phyloP scores from a whole-genome alignment of 2,113 vertebrate species.

The Gopherus flavomarginatus region DNA sequence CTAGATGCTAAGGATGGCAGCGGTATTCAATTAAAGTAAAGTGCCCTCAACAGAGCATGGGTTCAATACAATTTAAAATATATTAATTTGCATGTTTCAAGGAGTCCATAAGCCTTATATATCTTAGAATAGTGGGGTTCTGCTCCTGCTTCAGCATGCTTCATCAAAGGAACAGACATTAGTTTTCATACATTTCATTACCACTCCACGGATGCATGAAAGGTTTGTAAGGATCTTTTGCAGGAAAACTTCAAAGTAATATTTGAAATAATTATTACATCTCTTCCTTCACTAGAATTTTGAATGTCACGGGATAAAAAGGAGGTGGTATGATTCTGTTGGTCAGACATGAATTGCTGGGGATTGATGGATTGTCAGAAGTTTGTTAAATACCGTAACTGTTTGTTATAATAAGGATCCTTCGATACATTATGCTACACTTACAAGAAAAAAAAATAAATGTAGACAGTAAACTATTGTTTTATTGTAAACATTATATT shows the following conservation, averaged over 20 bases:
- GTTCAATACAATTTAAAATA: not conserved
- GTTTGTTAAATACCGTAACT: not conserved
- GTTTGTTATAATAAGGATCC: not conserved
- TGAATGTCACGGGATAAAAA: not conserved
- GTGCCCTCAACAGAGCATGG: not conserved
- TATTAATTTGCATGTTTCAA: conserved; percentile 43
- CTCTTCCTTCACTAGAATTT: conserved; percentile 17
- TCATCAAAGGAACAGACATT: conserved; percentile 23
- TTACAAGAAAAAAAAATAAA: conserved; percentile 29
- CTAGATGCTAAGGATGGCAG: not conserved
- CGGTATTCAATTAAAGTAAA: conserved; percentile 4
- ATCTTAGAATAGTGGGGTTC: not conserved
- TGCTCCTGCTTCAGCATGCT: conserved; percentile 22
- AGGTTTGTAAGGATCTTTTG: conserved; percentile 23
- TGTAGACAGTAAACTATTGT: not conserved
- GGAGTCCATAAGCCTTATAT: not conserved
- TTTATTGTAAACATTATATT: not conserved
- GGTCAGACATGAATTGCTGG: conserved; percentile 17
- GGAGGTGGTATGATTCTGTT: not conserved
- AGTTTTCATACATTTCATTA: conserved; percentile 58
- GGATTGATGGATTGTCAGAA: conserved; percentile 6
- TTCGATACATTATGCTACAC: not conserved
- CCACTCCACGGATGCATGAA: conserved; percentile 48
- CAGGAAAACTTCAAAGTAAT: conserved; percentile 43
- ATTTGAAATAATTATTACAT: conserved; percentile 51